These are phyloP conservation scores for Parnassius apollo DNA, from an alignment of 2,888 invertebrate genomes.

Conservation along the genomic window DNA sequence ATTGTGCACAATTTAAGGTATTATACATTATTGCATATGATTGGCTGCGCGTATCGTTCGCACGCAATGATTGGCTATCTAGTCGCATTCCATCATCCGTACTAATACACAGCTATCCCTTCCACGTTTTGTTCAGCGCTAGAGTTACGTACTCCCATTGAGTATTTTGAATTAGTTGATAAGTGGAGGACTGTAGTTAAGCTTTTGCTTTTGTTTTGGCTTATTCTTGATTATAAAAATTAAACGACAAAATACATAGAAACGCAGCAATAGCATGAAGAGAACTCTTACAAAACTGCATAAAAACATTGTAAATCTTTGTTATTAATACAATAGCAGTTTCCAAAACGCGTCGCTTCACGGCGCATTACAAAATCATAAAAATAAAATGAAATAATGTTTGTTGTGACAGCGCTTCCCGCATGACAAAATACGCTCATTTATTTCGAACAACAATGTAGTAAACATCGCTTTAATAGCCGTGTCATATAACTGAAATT, in stretches of 20 bases:
- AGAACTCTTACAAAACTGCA: slow-evolving; percentile 15
- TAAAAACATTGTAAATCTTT: slow-evolving; percentile 51
- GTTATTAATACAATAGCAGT: slow-evolving; percentile 58
- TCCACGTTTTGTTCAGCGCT: too few relatives aligned
- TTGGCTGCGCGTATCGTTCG: too few relatives aligned
- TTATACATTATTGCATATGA: too few relatives aligned
- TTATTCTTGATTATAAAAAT: slow-evolving; percentile 2
- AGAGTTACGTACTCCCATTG: too few relatives aligned
- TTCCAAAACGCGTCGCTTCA: slow-evolving; percentile 69
- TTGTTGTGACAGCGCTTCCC: slow-evolving; percentile 77
- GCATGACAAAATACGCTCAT: slow-evolving; percentile 73
- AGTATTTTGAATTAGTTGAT: too few relatives aligned
- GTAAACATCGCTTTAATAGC: slow-evolving; percentile 70
- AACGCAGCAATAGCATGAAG: background rate
- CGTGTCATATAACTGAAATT: slow-evolving; percentile 65
- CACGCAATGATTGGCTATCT: too few relatives aligned
- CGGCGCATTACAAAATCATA: slow-evolving; percentile 71
- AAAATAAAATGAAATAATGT: slow-evolving; percentile 74
- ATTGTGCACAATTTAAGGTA: too few relatives aligned
- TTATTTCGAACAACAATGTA: slow-evolving; percentile 75
- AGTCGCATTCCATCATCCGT: too few relatives aligned
- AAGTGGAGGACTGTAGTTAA: too few relatives aligned
- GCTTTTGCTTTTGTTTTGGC: too few relatives aligned
- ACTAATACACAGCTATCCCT: too few relatives aligned
- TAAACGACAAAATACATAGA: slow-evolving; percentile 1